Percentiles rank a stretch among this genome's conserved stretches.
Evolutionary conservation across 30 jellyfish, hydroid and myxozoan species (phyloP).

Genomic region (Aurelia aurita complex sp. Pacific): DNA sequence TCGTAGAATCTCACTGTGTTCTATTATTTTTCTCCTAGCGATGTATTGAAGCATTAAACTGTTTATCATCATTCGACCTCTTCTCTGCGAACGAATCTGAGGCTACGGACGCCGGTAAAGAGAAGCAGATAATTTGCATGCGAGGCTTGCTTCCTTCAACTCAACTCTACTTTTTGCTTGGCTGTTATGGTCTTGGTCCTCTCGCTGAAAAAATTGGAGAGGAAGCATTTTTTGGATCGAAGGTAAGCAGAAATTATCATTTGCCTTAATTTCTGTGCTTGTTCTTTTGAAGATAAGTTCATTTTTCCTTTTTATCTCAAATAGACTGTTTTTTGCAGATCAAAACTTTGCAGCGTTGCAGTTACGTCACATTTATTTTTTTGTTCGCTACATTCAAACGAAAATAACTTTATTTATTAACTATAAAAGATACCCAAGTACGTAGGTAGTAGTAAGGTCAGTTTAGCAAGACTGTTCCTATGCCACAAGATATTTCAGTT

Average conservation of each 20-base stretch:
- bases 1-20: background rate
- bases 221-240: constrained; percentile 15
- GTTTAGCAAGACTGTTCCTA: no score
- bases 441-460: no score
- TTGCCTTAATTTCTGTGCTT: background rate
- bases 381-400: no score
- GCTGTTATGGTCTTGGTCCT: constrained; percentile 37
- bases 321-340: no score
- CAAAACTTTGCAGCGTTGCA: no score
- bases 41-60: constrained; percentile 29
- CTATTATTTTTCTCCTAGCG: constrained; percentile 13
- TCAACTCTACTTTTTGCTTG: constrained; percentile 48
- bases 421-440: no score
- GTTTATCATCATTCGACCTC: constrained; percentile 46
- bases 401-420: no score
- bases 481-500: no score
- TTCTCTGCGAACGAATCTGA: constrained; percentile 13
- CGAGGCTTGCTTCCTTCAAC: constrained; percentile 48
- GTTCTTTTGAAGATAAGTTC: background rate
- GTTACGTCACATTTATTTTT: no score
- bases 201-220: constrained; percentile 7
- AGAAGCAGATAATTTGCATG: background rate
- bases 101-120: background rate
- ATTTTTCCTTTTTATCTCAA: no score
- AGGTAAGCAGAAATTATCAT: constrained; percentile 5